Evolutionary conservation across 1,140 invertebrate species (phyloP), one percentile per base, ranked within the genome.

Genomic region (Euura lappo): DNA sequence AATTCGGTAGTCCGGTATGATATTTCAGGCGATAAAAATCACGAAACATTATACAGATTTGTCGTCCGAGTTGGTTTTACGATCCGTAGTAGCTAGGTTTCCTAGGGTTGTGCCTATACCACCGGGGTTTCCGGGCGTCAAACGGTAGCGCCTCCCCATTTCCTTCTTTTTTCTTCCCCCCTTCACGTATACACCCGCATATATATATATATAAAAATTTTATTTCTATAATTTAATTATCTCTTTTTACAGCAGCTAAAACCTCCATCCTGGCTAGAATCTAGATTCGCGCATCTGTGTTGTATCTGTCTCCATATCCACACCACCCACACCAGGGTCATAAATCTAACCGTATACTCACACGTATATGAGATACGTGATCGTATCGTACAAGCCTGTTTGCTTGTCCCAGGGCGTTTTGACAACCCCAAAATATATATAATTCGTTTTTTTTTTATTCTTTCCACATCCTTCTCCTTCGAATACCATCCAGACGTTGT

Each of bases 201-300:
- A 60, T 6, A 6, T 60, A 60, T 6, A 6, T 60, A n/a, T 6
- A 60, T 60, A 60, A 60, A 60, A 60, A 60, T 76, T 84, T 78
- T 84, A 83, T 79, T 79, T 76, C 79, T 80, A 81, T 84, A 85
- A 85, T 85, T 85, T 85, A 84, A 85, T 85, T 85, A 85, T 85
- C 82, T 79, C 76, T 73, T 74, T 85, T 85, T 85, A 85, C 74
- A 75, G 76, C 51, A 60, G 51, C 51, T 60, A 60, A 11, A 60
- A 60, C 13, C 51, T 51, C 47, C 13, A 60, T 8, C 10, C 13
- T 60, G 28, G 28, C 51, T 60, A 60, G 51, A 60, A 60, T 60
- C 51, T 60, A 60, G 51, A 60, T 60, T n/a, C 8, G 10, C 51
- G 51, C 10, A 28, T 28, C 28, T 28, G 28, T 28, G 28, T 28